These are phyloP conservation scores for Cylloceria caligata DNA, from an alignment of 2,888 invertebrate species.

Conservation along the genomic window DNA sequence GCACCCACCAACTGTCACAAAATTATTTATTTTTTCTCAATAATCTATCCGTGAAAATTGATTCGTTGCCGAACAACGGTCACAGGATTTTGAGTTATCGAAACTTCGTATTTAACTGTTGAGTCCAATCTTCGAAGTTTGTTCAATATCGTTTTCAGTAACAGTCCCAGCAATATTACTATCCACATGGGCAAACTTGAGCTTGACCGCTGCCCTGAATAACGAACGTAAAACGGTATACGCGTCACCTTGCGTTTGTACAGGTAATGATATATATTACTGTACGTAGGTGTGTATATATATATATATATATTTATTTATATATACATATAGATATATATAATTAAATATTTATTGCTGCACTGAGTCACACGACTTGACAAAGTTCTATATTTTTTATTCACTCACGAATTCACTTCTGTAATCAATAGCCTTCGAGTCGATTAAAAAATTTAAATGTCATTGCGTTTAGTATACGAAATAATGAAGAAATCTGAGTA, in stretches of 20 bases:
- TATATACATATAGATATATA: not conserved
- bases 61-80: slow-evolving; percentile 56
- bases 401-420: not conserved
- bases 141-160: slow-evolving; percentile 73
- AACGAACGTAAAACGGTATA: slow-evolving; percentile 51
- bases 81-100: not conserved
- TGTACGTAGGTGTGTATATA: not conserved
- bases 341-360: not conserved
- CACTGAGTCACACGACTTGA: slow-evolving; percentile 27
- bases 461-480: not conserved
- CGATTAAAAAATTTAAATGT: not conserved
- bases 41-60: slow-evolving; percentile 67
- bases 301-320: not conserved
- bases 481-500: not conserved
- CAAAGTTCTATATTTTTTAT: slow-evolving; percentile 18
- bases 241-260: not conserved
- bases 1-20: not conserved
- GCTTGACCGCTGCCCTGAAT: slow-evolving; percentile 60
- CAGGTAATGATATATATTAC: not conserved
- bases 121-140: slow-evolving; percentile 67
- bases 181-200: slow-evolving; percentile 76
- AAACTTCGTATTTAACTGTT: slow-evolving; percentile 12
- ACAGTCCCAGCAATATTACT: slow-evolving; percentile 72
- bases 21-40: not conserved
- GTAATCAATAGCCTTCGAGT: not conserved